Percentiles rank a stretch among this genome's conserved stretches.
Evolutionary conservation across 2,888 invertebrate species (phyloP).

Genomic region (Bellardia pandia): DNA sequence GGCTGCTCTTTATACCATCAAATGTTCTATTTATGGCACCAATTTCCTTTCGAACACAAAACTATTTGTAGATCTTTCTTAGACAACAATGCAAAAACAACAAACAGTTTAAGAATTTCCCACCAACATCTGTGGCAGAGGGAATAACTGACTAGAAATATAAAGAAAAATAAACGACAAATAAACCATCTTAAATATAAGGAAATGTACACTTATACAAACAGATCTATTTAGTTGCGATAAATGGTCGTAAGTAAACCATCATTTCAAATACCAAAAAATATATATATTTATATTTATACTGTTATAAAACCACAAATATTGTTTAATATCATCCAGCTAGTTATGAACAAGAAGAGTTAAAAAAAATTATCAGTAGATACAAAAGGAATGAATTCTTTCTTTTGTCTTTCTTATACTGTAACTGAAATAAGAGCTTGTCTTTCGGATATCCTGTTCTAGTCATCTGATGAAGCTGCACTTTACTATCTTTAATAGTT

Average conservation of each 20-base stretch:
- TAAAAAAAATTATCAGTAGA: not conserved
- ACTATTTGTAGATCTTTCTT: constrained; percentile 11
- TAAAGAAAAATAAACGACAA: constrained; percentile 11
- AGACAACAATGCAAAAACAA: not conserved
- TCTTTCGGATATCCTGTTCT: no score
- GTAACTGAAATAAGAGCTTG: no score
- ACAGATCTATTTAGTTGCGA: constrained; percentile 16
- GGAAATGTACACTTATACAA: constrained; percentile 40
- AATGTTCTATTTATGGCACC: constrained; percentile 37
- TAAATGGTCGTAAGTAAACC: constrained; percentile 30
- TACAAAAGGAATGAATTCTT: not conserved
- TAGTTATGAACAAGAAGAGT: constrained; percentile 8
- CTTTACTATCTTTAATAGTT: no score
- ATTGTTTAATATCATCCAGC: constrained; percentile 44
- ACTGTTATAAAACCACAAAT: constrained; percentile 48
- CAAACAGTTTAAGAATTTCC: not conserved
- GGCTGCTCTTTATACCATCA: not conserved
- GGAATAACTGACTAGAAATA: constrained; percentile 11
- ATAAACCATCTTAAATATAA: constrained; percentile 39
- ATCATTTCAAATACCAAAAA: constrained; percentile 46
- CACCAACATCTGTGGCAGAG: not conserved
- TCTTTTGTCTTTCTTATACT: no score
- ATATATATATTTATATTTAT: not conserved
- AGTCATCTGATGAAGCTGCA: no score
- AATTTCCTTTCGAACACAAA: constrained; percentile 10